These are phyloP conservation scores for Sipha flava DNA, from an alignment of 1,140 invertebrate genomes.

Conservation along the genomic window DNA sequence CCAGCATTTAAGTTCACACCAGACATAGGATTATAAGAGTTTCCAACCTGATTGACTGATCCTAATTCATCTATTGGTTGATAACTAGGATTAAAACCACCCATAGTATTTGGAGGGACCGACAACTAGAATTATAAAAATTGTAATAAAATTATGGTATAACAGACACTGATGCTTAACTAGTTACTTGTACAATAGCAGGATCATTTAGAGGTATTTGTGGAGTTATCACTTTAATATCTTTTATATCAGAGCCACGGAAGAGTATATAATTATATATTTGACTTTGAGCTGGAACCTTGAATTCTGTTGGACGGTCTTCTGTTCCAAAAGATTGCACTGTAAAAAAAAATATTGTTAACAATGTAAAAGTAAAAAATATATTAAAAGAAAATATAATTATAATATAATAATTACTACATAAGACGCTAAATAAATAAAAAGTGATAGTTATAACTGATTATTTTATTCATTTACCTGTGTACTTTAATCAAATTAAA, in stretches of 20 bases:
- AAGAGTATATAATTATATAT: slow-evolving; percentile 99
- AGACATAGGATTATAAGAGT: slow-evolving; percentile 32
- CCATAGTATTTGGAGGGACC: slow-evolving; percentile 51
- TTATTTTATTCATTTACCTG: no score
- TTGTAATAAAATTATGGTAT: background rate
- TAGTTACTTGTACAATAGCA: slow-evolving; percentile 75
- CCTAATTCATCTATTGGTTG: slow-evolving; percentile 13
- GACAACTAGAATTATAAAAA: slow-evolving; percentile 51
- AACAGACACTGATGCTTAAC: background rate
- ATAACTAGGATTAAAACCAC: slow-evolving; percentile 17
- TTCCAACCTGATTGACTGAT: slow-evolving; percentile 15
- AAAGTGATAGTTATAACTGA: no score
- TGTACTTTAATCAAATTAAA: no score
- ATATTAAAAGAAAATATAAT: no score
- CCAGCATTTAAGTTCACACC: slow-evolving; percentile 28
- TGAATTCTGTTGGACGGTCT: slow-evolving; percentile 85
- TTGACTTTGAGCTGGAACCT: slow-evolving; percentile 90
- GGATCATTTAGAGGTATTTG: slow-evolving; percentile 67
- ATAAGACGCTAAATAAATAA: no score
- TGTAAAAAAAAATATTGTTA: slow-evolving; percentile 52
- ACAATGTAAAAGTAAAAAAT: background rate
- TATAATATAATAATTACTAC: no score
- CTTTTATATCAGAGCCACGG: slow-evolving; percentile 95
- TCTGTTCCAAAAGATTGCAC: slow-evolving; percentile 98
- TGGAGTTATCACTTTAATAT: slow-evolving; percentile 84